Conservation (phyloP, 2,888 invertebrate genomes). For the Ecliptopera silaceata region DNA sequence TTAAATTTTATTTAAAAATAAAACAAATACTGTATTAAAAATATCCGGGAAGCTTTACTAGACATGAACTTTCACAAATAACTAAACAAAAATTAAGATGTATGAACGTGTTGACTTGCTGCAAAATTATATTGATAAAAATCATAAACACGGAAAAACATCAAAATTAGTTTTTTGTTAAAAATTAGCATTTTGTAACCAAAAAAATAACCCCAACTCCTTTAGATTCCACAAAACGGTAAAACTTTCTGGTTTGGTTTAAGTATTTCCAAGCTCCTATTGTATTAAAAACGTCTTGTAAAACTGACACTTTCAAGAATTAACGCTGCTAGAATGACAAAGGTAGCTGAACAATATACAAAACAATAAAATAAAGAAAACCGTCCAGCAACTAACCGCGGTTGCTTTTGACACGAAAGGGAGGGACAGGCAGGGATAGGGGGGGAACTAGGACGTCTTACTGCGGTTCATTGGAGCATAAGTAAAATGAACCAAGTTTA, state of each 20-base stretch:
- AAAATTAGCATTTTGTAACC: no score
- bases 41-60: no score
- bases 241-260: not conserved
- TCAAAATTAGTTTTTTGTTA: no score
- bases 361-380: conserved; percentile 47
- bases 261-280: not conserved
- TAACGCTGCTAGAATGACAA: conserved; percentile 34
- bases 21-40: no score
- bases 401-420: conserved; percentile 46
- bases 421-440: conserved; percentile 28
- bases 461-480: conserved; percentile 2
- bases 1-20: no score
- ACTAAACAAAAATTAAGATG: no score
- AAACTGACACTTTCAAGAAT: conserved; percentile 19
- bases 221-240: no score
- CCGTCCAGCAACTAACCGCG: conserved; percentile 41
- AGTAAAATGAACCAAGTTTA: conserved; percentile 1
- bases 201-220: no score
- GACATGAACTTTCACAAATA: no score
- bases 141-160: no score
- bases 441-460: not conserved
- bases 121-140: no score
- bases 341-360: conserved; percentile 39
- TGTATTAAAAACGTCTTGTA: not conserved
- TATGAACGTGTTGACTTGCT: no score